Evolutionary conservation across 1,140 invertebrate species (phyloP), one percentile per base, ranked within the genome.

Genomic region (Aphidius ervi): DNA sequence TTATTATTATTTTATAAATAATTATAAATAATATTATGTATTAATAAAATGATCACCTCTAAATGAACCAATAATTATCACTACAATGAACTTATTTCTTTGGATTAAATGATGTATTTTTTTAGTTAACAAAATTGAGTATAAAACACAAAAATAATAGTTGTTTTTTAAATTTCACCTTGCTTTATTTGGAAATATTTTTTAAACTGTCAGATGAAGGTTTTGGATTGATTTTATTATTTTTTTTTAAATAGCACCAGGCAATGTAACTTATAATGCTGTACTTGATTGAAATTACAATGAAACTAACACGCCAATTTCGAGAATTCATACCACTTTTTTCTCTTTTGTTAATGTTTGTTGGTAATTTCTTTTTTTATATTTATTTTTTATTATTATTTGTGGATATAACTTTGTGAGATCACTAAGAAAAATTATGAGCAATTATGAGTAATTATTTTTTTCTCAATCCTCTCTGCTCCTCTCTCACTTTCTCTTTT

Each of bases 271-370:
- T 54, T 37, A 71, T 16, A 8, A 74, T 57, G n/a, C 67, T 67
- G 52, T 75, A 75, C 60, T 77, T 74, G 9, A 73, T 63, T n/a
- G 68, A 68, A 43, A 73, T 60, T 58, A 74, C 49, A n/a, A 73
- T 50, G 39, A 73, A 68, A 58, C 66, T 69, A 61, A 59, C 55
- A 63, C 70, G 68, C 67, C 71, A 39, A 61, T 41, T 64, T 55
- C 66, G 67, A 61, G 68, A 65, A 52, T 68, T 67, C 70, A 72
- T 75, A 56, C 63, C 66, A 31, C 23, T 31, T 31, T 31, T 16
- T 16, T 16, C 16, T 16, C 16, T 16, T 16, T 16, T 16, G 16
- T 16, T 16, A 16, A 16, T 16, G 16, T 16, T 16, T 16, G 16
- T 16, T 16, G 16, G 0, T 16, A 16, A 16, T 16, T 16, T 16